Evolutionary conservation across 2,797 vertebrate species (phyloP).

Genomic region (Luscinia luscinia): DNA sequence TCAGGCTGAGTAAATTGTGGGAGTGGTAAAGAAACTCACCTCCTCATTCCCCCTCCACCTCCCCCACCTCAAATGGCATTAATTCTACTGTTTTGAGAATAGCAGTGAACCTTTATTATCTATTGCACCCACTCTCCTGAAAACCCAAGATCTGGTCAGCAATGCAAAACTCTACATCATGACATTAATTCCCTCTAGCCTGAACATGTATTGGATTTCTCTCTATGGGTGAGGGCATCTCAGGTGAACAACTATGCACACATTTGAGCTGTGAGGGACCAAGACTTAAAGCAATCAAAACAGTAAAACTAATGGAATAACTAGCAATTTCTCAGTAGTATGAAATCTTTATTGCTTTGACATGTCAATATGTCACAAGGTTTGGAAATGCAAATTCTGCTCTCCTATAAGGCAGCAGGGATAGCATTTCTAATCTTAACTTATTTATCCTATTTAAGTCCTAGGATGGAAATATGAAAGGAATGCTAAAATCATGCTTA

Average conservation of each 20-base stretch:
- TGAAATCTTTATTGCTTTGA: background rate
- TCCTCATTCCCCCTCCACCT: too few species aligned
- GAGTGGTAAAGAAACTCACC: background rate
- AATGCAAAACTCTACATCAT: background rate
- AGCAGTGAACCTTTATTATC: background rate
- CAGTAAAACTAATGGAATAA: background rate
- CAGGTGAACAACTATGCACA: background rate
- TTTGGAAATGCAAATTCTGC: background rate
- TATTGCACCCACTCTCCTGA: background rate
- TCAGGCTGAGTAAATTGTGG: background rate
- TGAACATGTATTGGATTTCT: background rate
- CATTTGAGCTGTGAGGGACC: background rate
- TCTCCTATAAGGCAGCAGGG: background rate
- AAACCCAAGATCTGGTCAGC: background rate
- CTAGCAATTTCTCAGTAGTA: background rate
- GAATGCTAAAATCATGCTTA: background rate
- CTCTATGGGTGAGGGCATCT: background rate
- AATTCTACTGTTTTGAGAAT: background rate
- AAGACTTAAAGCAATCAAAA: background rate
- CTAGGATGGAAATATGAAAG: background rate
- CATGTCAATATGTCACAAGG: background rate
- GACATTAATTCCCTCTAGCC: background rate
- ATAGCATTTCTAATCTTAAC: background rate
- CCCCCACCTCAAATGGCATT: background rate
- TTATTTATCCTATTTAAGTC: background rate